Evolutionary conservation across 1,140 invertebrate species (phyloP).

Genomic region (Mycetomoellerius zeteki): DNA sequence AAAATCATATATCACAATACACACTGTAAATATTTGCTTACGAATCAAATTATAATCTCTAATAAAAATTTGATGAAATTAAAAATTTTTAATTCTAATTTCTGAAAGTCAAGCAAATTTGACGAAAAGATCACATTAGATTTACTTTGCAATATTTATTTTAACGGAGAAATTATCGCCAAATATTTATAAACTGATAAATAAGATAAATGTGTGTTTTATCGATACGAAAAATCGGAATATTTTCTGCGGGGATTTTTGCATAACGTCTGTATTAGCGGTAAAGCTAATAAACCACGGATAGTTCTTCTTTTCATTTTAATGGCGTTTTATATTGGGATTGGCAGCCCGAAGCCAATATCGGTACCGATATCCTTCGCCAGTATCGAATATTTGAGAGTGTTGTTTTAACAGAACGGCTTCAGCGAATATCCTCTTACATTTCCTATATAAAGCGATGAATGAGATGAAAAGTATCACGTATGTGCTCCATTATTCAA

Average conservation of each 20-base stretch:
- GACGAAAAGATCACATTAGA: neutral
- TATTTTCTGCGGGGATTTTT: constrained; percentile 30
- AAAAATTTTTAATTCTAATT: neutral
- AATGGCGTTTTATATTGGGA: constrained; percentile 70
- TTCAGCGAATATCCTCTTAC: constrained; percentile 72
- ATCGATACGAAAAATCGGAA: constrained; percentile 21
- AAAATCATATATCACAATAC: neutral
- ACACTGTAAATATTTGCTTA: neutral
- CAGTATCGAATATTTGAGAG: constrained; percentile 67
- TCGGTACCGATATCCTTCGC: constrained; percentile 63
- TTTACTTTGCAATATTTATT: constrained; percentile 20
- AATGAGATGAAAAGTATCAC: constrained; percentile 37
- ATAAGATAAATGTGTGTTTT: neutral
- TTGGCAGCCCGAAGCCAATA: constrained; percentile 66
- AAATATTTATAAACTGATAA: neutral
- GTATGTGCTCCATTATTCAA: constrained; percentile 24
- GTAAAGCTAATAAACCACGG: constrained; percentile 40
- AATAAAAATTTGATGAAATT: neutral
- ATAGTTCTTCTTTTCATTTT: constrained; percentile 65
- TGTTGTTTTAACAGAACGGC: constrained; percentile 72
- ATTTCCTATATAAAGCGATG: constrained; percentile 58
- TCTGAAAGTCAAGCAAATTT: neutral
- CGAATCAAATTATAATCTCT: neutral
- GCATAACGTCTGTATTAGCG: constrained; percentile 24
- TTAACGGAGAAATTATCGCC: neutral